Conservation (phyloP, 2,797 vertebrate genomes). For the Lithobates pipiens region DNA sequence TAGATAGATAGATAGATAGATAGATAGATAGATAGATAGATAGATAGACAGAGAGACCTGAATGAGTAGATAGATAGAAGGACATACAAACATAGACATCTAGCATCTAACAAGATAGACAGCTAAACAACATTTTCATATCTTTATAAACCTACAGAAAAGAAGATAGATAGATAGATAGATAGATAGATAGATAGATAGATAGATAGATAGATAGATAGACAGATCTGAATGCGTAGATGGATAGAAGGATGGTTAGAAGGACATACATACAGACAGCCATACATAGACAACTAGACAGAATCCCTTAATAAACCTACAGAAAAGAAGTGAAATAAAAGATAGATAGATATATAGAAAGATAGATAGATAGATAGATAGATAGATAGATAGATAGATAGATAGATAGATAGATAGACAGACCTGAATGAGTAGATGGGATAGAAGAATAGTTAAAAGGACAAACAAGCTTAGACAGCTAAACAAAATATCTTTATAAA, state of each 20-base stretch:
- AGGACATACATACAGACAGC: background rate
- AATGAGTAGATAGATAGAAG: background rate
- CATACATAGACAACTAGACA: background rate
- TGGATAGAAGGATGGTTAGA: background rate
- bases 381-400: background rate
- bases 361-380: background rate
- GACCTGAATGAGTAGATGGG: no score
- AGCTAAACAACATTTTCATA: no score
- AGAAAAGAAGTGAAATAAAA: background rate
- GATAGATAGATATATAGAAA: background rate
- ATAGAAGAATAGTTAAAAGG: no score
- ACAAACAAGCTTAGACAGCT: no score
- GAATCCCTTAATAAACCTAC: background rate
- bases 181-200: no score
- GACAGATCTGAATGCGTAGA: background rate
- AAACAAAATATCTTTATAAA: no score
- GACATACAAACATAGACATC: no score
- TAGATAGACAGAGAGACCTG: background rate
- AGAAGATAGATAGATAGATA: no score
- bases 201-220: no score
- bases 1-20: background rate
- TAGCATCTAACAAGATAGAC: no score
- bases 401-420: background rate
- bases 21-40: background rate
- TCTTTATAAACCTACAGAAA: no score